Evolutionary conservation across 2,888 invertebrate genomes (phyloP).

Genomic region (Eustalomyia histrio): DNA sequence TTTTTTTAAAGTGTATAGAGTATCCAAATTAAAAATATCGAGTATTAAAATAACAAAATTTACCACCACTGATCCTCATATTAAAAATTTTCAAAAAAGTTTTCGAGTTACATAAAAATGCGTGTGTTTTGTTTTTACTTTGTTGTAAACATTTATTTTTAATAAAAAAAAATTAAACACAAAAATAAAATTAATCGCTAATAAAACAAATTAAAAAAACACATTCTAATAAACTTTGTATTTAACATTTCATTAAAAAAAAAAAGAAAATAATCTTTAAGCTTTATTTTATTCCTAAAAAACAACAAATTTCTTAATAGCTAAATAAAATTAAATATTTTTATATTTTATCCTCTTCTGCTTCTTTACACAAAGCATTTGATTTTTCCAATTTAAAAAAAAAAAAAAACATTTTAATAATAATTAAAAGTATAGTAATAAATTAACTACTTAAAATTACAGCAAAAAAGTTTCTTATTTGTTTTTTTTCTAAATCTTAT

Average conservation of each 20-base stretch:
- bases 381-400: constrained; percentile 5
- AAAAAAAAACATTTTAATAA: constrained; percentile 28
- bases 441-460: constrained; percentile 77
- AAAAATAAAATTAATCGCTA: constrained; percentile 59
- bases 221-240: constrained; percentile 59
- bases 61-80: not conserved
- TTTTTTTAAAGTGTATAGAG: no score
- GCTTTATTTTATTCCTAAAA: constrained; percentile 40
- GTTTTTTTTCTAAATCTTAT: constrained; percentile 56
- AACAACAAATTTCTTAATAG: constrained; percentile 47
- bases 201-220: constrained; percentile 38
- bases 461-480: constrained; percentile 68
- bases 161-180: constrained; percentile 56
- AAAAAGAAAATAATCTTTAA: constrained; percentile 24
- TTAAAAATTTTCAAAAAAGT: not conserved
- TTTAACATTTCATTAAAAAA: constrained; percentile 69
- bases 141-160: constrained; percentile 50
- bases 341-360: constrained; percentile 16
- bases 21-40: no score
- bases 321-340: constrained; percentile 21
- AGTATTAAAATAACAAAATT: no score
- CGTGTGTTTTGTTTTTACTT: constrained; percentile 11
- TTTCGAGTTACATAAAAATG: constrained; percentile 4
- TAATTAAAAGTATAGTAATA: constrained; percentile 68
- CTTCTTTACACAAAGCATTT: constrained; percentile 28